Evolutionary conservation across 2,797 vertebrate genomes (phyloP).

Genomic region (Karalla daura): DNA sequence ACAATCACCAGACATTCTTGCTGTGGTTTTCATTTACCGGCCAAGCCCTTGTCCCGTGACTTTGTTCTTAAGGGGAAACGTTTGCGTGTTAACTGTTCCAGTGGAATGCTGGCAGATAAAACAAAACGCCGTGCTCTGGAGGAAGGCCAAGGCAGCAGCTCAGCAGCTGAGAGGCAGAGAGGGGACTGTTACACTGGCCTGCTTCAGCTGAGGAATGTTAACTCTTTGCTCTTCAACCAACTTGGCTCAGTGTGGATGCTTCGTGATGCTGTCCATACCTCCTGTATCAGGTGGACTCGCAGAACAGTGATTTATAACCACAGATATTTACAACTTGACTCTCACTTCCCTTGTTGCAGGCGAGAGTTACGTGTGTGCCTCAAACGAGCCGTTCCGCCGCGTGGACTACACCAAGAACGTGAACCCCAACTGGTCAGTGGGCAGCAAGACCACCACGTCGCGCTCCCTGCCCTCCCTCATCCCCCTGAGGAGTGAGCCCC

Average conservation of each 20-base stretch:
- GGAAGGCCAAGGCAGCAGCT: conserved; percentile 61
- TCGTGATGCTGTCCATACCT: neutral
- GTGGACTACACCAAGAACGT: conserved; percentile 96
- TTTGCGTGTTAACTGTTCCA: conserved; percentile 61
- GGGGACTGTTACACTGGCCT: conserved; percentile 49
- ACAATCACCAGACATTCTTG: conserved; percentile 45
- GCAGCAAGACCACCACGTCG: conserved; percentile 85
- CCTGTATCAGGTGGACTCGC: neutral
- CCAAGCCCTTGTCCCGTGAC: conserved; percentile 47
- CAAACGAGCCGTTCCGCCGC: conserved; percentile 92
- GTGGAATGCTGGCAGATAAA: conserved; percentile 71
- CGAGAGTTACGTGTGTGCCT: conserved; percentile 97
- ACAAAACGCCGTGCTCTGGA: conserved; percentile 71
- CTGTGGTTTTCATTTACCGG: conserved; percentile 48
- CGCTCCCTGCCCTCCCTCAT: conserved; percentile 88
- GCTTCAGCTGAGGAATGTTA: conserved; percentile 62
- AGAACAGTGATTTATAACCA: no score
- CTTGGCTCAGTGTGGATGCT: neutral
- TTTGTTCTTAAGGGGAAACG: conserved; percentile 64
- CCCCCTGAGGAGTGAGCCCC: conserved; percentile 83
- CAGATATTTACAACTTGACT: neutral
- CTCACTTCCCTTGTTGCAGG: conserved; percentile 76
- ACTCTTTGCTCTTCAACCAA: conserved; percentile 39
- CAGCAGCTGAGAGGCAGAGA: conserved; percentile 51
- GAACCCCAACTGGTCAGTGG: conserved; percentile 98